Percentiles rank a stretch among this genome's conserved stretches.
Evolutionary conservation across 2,888 invertebrate species (phyloP).

Genomic region (Apotomis capreana): DNA sequence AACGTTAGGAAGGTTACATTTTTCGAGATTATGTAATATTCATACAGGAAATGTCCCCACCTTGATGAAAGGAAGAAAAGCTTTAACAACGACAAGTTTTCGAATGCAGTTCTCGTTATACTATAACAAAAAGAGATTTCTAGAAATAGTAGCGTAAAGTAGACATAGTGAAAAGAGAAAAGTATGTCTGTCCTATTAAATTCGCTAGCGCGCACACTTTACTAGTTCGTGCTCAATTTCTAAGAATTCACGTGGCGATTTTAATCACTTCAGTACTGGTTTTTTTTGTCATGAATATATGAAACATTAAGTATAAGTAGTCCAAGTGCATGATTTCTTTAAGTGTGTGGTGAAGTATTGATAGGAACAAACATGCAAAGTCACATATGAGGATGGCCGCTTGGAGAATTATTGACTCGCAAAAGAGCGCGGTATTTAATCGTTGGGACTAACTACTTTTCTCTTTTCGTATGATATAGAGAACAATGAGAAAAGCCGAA

Average conservation of each 20-base stretch:
- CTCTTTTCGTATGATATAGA: conserved; percentile 41
- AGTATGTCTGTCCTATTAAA: neutral
- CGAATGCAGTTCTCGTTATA: conserved; percentile 47
- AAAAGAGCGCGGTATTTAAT: neutral
- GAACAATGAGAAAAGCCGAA: conserved; percentile 78
- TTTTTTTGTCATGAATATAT: neutral
- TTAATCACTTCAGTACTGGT: neutral
- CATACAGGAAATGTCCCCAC: conserved; percentile 31
- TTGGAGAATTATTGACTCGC: neutral
- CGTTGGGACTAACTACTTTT: conserved; percentile 2
- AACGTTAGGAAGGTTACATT: conserved; percentile 1
- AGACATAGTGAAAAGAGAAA: conserved; percentile 17
- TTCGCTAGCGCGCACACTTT: neutral
- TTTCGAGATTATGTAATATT: conserved; percentile 17
- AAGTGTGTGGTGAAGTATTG: neutral
- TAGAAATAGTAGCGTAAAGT: conserved; percentile 52
- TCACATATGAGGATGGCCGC: neutral
- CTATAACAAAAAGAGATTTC: conserved; percentile 42
- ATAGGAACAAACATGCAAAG: neutral
- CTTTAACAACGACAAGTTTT: conserved; percentile 44
- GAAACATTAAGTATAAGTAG: neutral
- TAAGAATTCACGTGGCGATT: neutral
- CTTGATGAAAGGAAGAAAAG: conserved; percentile 35
- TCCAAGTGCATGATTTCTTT: neutral
- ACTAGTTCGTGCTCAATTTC: neutral